phyloP scores from a whole-genome alignment of 2,888 invertebrate genomes.

The Pogonocherus hispidulus region DNA sequence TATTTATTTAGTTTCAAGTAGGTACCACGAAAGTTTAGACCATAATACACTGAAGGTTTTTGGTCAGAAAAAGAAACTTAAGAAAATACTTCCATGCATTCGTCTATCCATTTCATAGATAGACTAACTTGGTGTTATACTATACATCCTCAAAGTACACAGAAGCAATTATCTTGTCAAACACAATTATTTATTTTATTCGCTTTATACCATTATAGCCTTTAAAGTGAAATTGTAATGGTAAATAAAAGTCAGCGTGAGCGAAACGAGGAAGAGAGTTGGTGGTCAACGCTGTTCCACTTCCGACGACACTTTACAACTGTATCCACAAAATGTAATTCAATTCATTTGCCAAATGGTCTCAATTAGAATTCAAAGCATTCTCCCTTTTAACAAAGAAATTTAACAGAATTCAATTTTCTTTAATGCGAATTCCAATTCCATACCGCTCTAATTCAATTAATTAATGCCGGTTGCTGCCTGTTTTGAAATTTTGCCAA shows the following conservation, averaged over 20 bases:
- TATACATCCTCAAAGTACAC: no score
- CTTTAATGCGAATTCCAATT: slow-evolving; percentile 28
- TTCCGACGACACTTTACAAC: slow-evolving; percentile 19
- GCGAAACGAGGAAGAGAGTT: not conserved
- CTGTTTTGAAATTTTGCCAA: slow-evolving; percentile 23
- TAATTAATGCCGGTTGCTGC: slow-evolving; percentile 22
- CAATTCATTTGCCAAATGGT: slow-evolving; percentile 22
- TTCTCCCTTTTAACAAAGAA: slow-evolving; percentile 22
- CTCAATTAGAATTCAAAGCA: slow-evolving; percentile 28
- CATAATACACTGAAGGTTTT: no score
- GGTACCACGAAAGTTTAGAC: no score
- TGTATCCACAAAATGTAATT: slow-evolving; percentile 14
- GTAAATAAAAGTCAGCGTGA: slow-evolving; percentile 1
- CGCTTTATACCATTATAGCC: not conserved
- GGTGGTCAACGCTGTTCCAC: slow-evolving; percentile 3
- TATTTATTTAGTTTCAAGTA: no score
- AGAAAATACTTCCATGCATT: no score
- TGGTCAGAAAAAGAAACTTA: no score
- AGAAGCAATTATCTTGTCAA: no score
- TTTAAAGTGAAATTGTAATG: not conserved
- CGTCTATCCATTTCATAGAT: no score
- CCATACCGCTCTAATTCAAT: slow-evolving; percentile 21
- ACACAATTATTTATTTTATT: not conserved
- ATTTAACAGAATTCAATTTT: slow-evolving; percentile 26
- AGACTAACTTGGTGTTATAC: no score